Conservation (phyloP, 2,797 vertebrate genomes). For the Silurus aristotelis region DNA sequence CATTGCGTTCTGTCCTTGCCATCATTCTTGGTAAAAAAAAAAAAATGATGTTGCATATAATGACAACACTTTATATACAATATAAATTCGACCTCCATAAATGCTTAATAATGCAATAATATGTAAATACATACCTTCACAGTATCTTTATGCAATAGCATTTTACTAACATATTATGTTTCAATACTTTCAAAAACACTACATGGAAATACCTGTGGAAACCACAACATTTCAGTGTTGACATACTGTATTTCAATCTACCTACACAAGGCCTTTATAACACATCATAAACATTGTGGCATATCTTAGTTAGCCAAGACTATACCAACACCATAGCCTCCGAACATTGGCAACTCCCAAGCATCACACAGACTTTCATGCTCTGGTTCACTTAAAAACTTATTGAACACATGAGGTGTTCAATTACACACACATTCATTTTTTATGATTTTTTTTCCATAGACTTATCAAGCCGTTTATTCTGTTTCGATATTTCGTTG, state of each 20-base stretch:
- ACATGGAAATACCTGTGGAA: neutral
- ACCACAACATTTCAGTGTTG: neutral
- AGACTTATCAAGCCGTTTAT: too few species aligned
- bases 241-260: neutral
- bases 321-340: too few species aligned
- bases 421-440: too few species aligned
- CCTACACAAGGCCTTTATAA: neutral
- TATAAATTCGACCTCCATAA: too few species aligned
- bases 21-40: neutral
- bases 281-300: neutral
- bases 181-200: neutral
- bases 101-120: too few species aligned
- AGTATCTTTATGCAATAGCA: neutral
- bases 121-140: neutral
- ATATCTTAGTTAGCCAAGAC: too few species aligned
- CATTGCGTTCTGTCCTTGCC: constrained; percentile 40
- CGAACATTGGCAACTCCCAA: too few species aligned
- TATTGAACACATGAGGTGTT: too few species aligned
- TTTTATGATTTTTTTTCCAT: too few species aligned
- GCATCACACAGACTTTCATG: too few species aligned
- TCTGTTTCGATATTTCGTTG: too few species aligned
- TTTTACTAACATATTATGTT: neutral
- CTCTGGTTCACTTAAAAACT: too few species aligned
- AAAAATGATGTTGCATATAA: neutral
- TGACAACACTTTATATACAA: neutral